These are phyloP conservation scores for Mactromeris polynyma DNA, from an alignment of 2,888 invertebrate genomes.

Conservation along the genomic window DNA sequence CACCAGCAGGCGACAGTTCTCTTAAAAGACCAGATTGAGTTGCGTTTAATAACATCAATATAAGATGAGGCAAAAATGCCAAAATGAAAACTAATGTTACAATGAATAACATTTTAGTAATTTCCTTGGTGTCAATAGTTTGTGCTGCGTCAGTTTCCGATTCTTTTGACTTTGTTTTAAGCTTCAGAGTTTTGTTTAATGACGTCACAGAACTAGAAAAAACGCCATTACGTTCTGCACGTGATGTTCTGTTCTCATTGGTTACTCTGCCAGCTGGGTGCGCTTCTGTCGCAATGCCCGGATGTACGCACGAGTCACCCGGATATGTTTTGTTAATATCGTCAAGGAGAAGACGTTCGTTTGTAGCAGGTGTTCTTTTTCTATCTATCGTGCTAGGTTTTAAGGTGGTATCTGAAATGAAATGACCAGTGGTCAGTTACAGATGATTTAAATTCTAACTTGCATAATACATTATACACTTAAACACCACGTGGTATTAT, in stretches of 20 bases:
- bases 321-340: neutral
- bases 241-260: neutral
- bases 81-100: conserved; percentile 77
- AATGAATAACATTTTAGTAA: conserved; percentile 75
- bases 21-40: conserved; percentile 55
- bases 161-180: neutral
- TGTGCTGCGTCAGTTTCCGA: conserved; percentile 12
- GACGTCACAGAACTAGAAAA: conserved; percentile 1
- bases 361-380: neutral
- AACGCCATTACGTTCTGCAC: neutral
- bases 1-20: conserved; percentile 49
- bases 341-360: neutral
- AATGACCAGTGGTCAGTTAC: neutral
- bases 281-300: neutral
- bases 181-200: neutral
- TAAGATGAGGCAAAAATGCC: conserved; percentile 75
- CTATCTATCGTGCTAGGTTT: neutral
- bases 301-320: neutral
- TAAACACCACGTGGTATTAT: too few relatives aligned
- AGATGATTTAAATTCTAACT: too few relatives aligned
- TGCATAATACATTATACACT: too few relatives aligned
- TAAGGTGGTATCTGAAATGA: neutral
- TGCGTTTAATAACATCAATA: conserved; percentile 65
- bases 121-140: conserved; percentile 67
- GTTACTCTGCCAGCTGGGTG: neutral